Conservation (phyloP, 2,113 vertebrate species). For the Zapus hudsonius region DNA sequence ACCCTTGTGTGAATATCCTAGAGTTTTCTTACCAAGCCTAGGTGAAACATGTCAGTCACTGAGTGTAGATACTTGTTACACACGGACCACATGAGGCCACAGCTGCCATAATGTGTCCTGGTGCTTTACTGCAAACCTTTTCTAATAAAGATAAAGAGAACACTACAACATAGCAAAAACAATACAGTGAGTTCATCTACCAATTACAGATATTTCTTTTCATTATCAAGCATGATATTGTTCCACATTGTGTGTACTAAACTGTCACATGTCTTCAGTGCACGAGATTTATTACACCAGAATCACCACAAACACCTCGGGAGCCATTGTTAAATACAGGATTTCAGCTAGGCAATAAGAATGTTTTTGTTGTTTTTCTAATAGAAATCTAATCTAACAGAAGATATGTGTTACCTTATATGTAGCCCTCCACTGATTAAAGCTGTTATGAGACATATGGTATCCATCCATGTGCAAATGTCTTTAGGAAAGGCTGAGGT, state of each 20-base stretch:
- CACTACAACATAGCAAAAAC: neutral
- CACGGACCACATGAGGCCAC: neutral
- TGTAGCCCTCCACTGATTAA: neutral
- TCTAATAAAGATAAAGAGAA: neutral
- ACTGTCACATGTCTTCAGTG: neutral
- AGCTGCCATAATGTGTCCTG: no score
- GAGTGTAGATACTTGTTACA: neutral
- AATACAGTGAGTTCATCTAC: neutral
- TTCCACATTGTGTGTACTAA: neutral
- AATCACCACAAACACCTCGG: neutral
- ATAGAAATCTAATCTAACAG: neutral
- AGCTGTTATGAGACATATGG: neutral
- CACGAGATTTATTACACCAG: neutral
- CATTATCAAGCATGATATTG: neutral
- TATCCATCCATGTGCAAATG: neutral
- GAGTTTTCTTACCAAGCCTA: neutral
- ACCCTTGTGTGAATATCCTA: neutral
- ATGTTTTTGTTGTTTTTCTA: no score
- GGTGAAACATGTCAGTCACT: neutral
- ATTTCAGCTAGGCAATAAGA: neutral
- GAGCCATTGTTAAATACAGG: rapidly evolving
- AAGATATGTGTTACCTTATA: neutral
- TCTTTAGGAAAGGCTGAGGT: neutral
- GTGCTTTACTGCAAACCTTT: no score
- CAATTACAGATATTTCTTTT: neutral